Evolutionary conservation across 2,888 invertebrate genomes (phyloP).

Genomic region (Pterostichus niger): DNA sequence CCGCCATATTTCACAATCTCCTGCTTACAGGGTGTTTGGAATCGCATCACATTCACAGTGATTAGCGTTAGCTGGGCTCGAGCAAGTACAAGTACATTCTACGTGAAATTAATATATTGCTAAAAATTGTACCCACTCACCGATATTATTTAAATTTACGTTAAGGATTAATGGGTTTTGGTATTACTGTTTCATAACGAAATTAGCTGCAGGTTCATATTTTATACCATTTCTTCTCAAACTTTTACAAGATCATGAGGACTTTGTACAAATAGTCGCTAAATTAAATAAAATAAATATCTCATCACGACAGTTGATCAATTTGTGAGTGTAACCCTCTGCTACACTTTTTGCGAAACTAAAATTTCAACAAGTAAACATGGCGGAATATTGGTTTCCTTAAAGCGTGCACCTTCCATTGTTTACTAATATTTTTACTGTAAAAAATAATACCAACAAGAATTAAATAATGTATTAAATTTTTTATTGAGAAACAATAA

Average conservation of each 20-base stretch:
- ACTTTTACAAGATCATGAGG: neutral
- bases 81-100: constrained; percentile 9
- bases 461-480: too few species aligned
- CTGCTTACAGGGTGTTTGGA: constrained; percentile 51
- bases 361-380: too few species aligned
- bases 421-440: too few species aligned
- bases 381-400: too few species aligned
- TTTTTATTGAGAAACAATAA: too few species aligned
- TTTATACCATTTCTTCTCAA: constrained; percentile 21
- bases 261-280: neutral
- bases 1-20: constrained; percentile 58
- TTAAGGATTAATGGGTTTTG: constrained; percentile 43
- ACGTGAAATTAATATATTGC: constrained; percentile 39
- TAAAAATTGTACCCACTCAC: constrained; percentile 31
- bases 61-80: constrained; percentile 21
- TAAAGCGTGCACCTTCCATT: too few species aligned
- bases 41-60: constrained; percentile 32
- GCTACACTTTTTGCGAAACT: too few species aligned
- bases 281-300: too few species aligned
- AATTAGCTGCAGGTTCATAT: constrained; percentile 40
- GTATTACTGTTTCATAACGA: constrained; percentile 25
- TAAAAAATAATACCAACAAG: too few species aligned
- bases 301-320: too few species aligned
- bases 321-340: too few species aligned
- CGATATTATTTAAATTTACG: constrained; percentile 53